Base-by-base conservation (phyloP, 1,140 invertebrate genomes). In the Bombus affinis region DNA sequence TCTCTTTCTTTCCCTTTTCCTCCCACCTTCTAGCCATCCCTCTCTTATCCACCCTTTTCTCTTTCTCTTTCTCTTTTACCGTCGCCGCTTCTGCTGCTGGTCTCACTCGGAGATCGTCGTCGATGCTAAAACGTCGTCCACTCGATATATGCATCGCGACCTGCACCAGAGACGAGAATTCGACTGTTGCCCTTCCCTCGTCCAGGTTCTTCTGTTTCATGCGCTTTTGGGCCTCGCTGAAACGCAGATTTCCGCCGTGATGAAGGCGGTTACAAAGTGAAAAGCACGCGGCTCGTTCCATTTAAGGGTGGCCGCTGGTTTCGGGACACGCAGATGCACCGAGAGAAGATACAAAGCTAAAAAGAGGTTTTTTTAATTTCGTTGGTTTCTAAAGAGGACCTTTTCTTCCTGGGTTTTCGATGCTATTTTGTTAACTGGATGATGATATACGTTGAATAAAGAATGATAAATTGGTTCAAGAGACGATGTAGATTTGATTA, bases 1-100 rank as follows among this genome's bases (percentile, higher is more conserved):
- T 92, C 93, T 92, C 86, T 85, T 81, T 89, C 85, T 89, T 59
- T 82, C 75, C 78, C 86, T 89, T 78, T 82, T 44, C 81, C 85
- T 71, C 80, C 66, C 80, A 32, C 47, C 79, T 57, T 81, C 78
- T 81, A 28, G 4, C 42, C n/a, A 37, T 86, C 82, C 87, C 39
- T 76, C 59, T 70, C 83, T 88, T 59, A n/a, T 62, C 53, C 53
- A n/a, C 35, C 35, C 57, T 25, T 62, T 57, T 81, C 81, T 65
- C 81, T 47, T 57, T 81, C 81, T 65, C 81, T 47, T 62, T 79
- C 28, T 37, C 82, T 82, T 65, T 57, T 35, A 66, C 73, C 22
- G 59, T 44, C 35, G 79, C 78, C 25, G 75, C 42, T 79, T 85
- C 74, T 37, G 74, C n/a, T 10, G 53, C 10, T 88, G 75, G 75